Conservation (phyloP, 2,113 vertebrate species). For the Regulus satrapa region DNA sequence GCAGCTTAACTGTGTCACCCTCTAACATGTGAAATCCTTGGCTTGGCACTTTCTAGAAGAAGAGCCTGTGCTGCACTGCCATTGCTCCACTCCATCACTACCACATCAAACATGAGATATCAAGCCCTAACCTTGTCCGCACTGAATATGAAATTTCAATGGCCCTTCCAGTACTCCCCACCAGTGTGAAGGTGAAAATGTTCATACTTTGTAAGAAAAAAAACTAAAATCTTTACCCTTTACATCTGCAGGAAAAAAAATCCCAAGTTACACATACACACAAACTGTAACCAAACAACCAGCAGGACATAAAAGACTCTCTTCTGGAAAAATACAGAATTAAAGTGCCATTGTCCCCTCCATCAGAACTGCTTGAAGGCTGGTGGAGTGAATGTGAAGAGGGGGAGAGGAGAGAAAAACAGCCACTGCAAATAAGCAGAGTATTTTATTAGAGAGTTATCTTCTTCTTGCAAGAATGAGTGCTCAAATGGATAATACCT, state of each 20-base stretch:
- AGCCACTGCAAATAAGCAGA: not conserved
- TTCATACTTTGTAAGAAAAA: not conserved
- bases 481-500: slow-evolving; percentile 16
- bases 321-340: not conserved
- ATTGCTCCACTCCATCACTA: not conserved
- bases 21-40: not conserved
- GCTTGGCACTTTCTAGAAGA: not conserved
- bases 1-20: not conserved
- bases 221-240: not conserved
- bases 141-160: not conserved
- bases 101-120: not conserved
- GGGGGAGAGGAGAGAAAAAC: not conserved
- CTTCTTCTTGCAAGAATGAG: slow-evolving; percentile 1
- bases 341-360: not conserved
- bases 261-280: not conserved
- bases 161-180: not conserved
- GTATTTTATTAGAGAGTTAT: slow-evolving; percentile 6
- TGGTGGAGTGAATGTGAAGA: not conserved
- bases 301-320: not conserved
- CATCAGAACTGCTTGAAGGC: not conserved
- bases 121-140: not conserved
- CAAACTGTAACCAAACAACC: not conserved
- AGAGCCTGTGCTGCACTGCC: not conserved
- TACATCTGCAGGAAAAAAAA: not conserved
- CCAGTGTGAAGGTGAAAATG: not conserved